Evolutionary conservation across 2,888 invertebrate genomes (phyloP), one percentile per base, ranked within the genome.

Genomic region (Mesoligia furuncula): DNA sequence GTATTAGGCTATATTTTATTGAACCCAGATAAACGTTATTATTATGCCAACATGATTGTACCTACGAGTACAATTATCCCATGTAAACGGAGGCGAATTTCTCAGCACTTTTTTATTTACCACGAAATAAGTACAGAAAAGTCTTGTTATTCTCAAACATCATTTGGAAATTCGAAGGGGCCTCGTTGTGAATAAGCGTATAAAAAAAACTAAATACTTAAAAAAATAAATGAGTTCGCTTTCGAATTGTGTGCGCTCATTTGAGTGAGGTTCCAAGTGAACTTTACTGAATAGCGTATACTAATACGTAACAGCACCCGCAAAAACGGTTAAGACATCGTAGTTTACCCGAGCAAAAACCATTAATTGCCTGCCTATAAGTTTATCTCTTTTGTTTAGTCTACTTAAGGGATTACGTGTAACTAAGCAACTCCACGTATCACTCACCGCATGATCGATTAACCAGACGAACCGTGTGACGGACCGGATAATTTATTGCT

Each of bases 401-500:
- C 5, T 36, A 17, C n/a, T 20, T 1, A n/a, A 0, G 4, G 36
- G 57, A 59, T 69, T 24, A 61, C 51, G 8, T 61, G 2, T 27
- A 27, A 48, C 51, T 59, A 65, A 65, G 27, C 20, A 31, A 45
- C 24, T 45, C 39, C 15, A 68, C 66, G 66, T 39, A 83, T 70
- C 79, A 73, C 27, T 79, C 65, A 42, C 73, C 62, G 15, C 48
- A 17, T 17, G 61, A 79, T 69, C 81, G 61, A 83, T 81, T 57
- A 54, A 24, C 1, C 69, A 48, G 45, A 67, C 73, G 39, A 61
- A 42, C 65, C 13, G 54, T n/a, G 42, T 57, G 62, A 54, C 39
- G 36, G 73, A 36, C 17, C 42, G 51, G 42, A 62, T 83, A 83
- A 83, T 81, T 69, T 79, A 79, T 81, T 42, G 67, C 84, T 1